A percentile compares a stretch with the other conserved stretches of the same genome.
These are phyloP conservation scores for Frieseomelitta varia DNA, from an alignment of 1,140 invertebrate genomes.

Conservation along the genomic window DNA sequence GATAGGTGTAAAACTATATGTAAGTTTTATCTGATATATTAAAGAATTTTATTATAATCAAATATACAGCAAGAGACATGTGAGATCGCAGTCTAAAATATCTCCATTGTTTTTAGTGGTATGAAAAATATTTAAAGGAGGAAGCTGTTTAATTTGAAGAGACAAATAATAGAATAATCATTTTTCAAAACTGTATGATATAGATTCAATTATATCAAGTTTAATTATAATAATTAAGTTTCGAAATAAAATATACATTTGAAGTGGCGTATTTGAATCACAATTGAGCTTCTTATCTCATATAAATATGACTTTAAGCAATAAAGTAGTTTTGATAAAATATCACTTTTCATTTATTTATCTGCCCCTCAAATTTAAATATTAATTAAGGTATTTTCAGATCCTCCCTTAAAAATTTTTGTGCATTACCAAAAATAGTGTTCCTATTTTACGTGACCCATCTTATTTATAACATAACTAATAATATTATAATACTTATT, in stretches of 20 bases:
- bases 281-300: not conserved
- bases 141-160: not conserved
- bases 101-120: not conserved
- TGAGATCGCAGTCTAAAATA: slow-evolving; percentile 19
- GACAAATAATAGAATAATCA: slow-evolving; percentile 1
- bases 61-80: slow-evolving; percentile 21
- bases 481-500: slow-evolving; percentile 4
- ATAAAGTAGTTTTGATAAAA: not conserved
- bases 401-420: slow-evolving; percentile 15
- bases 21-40: slow-evolving; percentile 8
- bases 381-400: not conserved
- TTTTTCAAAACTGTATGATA: not conserved
- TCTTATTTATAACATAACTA: slow-evolving; percentile 2
- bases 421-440: slow-evolving; percentile 18
- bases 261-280: not conserved
- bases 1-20: not conserved
- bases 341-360: not conserved
- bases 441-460: slow-evolving; percentile 6
- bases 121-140: slow-evolving; percentile 18
- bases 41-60: slow-evolving; percentile 25
- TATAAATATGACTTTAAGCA: not conserved
- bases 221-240: not conserved
- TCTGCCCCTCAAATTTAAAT: not conserved
- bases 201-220: not conserved
- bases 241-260: not conserved